Evolutionary conservation across 2,113 vertebrate species (phyloP).

Genomic region (Ascaphus truei): DNA sequence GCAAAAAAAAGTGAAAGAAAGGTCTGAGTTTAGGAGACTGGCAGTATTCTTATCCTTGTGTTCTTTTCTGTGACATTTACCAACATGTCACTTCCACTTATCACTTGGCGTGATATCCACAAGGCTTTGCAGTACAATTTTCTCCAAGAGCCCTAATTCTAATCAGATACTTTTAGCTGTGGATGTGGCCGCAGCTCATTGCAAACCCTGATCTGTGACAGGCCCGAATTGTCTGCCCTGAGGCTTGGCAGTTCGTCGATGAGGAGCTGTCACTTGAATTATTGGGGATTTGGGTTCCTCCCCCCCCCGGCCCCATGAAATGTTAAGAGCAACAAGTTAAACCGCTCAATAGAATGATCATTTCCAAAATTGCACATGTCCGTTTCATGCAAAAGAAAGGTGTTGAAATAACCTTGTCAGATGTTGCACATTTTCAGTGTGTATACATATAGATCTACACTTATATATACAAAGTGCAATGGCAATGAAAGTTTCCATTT

Average conservation of each 20-base stretch:
- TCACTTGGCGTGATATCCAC: neutral
- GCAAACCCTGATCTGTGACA: slow-evolving; percentile 7
- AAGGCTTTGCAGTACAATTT: neutral
- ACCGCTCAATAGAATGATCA: too few species aligned
- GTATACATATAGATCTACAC: too few species aligned
- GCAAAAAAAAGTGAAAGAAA: too few species aligned
- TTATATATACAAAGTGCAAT: too few species aligned
- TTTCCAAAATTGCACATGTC: too few species aligned
- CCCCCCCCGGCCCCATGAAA: too few species aligned
- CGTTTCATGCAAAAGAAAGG: too few species aligned
- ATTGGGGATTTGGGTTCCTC: neutral
- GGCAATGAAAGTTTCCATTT: too few species aligned
- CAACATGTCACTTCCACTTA: neutral
- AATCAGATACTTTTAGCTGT: slow-evolving; percentile 3
- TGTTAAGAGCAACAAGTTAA: too few species aligned
- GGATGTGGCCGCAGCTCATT: neutral
- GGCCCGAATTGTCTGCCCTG: neutral
- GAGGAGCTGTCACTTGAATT: neutral
- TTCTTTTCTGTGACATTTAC: neutral
- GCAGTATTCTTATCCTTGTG: neutral
- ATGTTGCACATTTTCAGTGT: too few species aligned
- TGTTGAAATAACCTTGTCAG: too few species aligned
- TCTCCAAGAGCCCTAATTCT: neutral
- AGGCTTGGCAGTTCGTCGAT: slow-evolving; percentile 10
- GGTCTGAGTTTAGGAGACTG: neutral